Evolutionary conservation across 1,140 invertebrate species (phyloP).

Genomic region (Anastrepha obliqua): DNA sequence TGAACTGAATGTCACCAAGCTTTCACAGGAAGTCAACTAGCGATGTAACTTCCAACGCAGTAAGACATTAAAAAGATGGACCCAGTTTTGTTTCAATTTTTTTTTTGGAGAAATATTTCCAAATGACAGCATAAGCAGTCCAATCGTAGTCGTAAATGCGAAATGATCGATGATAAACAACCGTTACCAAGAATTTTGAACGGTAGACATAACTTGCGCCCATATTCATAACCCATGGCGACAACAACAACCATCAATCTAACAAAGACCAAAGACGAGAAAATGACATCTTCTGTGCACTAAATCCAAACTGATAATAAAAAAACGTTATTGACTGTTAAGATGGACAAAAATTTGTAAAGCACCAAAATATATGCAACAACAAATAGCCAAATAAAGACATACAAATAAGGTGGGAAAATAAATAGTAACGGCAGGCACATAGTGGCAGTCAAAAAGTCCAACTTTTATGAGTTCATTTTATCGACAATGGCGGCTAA

Average conservation of each 20-base stretch:
- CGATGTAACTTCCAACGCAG: too few species aligned
- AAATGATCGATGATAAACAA: not conserved
- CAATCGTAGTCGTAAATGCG: not conserved
- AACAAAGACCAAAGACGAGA: not conserved
- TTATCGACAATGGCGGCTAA: slow-evolving; percentile 23
- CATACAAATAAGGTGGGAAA: not conserved
- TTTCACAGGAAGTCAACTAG: too few species aligned
- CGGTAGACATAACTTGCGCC: not conserved
- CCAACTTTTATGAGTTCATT: slow-evolving; percentile 32
- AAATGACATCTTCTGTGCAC: too few species aligned
- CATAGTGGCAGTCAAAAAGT: slow-evolving; percentile 4
- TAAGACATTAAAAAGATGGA: too few species aligned
- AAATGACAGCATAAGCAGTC: not conserved
- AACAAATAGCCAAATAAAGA: not conserved
- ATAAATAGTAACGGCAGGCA: not conserved
- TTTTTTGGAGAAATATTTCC: not conserved
- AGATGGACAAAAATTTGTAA: not conserved
- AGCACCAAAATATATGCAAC: slow-evolving; percentile 12
- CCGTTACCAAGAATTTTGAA: not conserved
- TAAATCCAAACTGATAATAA: not conserved
- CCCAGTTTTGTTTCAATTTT: too few species aligned
- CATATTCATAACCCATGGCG: not conserved
- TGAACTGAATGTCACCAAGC: too few species aligned
- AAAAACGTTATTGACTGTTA: not conserved
- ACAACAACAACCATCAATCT: not conserved